phyloP scores from a whole-genome alignment of 2,113 vertebrate genomes.

The Candoia aspera region DNA sequence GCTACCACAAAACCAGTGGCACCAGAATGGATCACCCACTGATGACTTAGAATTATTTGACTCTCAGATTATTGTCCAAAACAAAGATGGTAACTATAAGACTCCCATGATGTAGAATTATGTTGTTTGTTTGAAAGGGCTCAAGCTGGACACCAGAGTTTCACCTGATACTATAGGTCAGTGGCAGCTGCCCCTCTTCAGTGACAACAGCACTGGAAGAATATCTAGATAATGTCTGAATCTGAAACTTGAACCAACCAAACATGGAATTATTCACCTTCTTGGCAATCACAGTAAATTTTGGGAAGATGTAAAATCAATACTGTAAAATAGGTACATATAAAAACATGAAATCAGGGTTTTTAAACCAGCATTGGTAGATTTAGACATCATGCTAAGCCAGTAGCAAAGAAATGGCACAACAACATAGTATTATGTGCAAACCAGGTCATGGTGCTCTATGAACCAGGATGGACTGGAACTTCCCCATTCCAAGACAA shows the following conservation, averaged over 20 bases:
- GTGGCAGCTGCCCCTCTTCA: background rate
- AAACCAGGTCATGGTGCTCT: background rate
- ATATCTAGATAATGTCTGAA: background rate
- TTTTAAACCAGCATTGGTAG: background rate
- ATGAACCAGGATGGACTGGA: background rate
- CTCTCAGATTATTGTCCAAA: background rate
- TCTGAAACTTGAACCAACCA: background rate
- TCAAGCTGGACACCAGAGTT: background rate
- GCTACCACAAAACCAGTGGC: background rate
- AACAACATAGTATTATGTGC: background rate
- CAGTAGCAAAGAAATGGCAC: background rate
- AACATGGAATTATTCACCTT: background rate
- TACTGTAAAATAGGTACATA: background rate
- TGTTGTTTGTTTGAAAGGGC: background rate
- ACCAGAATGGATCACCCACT: background rate
- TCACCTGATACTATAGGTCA: background rate
- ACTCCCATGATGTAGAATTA: background rate
- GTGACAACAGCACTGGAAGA: background rate
- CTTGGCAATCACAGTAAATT: background rate
- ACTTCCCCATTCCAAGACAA: background rate
- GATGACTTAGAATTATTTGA: background rate
- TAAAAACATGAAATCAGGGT: background rate
- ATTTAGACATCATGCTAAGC: background rate
- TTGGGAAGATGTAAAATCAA: background rate
- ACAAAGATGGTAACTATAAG: background rate